Evolutionary conservation across 2,797 vertebrate genomes (phyloP), one percentile per base, ranked within the genome.

Genomic region (Aselliscus stoliczkanus): DNA sequence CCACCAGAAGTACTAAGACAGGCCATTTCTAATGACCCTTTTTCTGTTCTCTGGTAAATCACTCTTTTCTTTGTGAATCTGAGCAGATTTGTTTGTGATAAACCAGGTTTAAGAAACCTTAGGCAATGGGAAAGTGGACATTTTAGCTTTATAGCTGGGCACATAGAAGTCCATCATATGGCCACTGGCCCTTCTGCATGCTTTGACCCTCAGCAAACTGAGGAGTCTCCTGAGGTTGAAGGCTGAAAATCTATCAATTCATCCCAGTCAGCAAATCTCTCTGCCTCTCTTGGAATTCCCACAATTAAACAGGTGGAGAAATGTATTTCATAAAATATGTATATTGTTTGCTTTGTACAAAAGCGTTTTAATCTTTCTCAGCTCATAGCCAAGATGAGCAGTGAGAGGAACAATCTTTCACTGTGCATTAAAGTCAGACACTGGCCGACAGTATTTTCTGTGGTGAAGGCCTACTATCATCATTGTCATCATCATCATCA

Each of bases 311-410:
- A 98, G 97, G 96, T 96, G 97, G 80, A 95, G 95, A 96, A 97
- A 97, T 94, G 88, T 93, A 97, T 98, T 90, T 96, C 92, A 98
- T 98, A 97, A 98, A 98, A 98, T 97, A 98, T 98, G 97, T 93
- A 98, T 97, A 87, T 50, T 97, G 97, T 97, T 98, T 97, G 64
- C 96, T 96, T 96, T 85, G 17, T 90, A 56, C 95, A 98, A 97
- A 97, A 97, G 80, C 96, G 39, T 96, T 98, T 97, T 97, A 97
- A 96, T 95, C 92, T 97, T 89, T 85, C 75, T 93, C 86, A 96
- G 82, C 88, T 96, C 60, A 20, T 34, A 91, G 90, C 70, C 82
- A 87, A 90, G 60, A 88, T 88, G 73, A 95, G 70, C 90, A 58
- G 85, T 27, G 44, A 14, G 67, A 90, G 39, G 70, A 93, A 76